These are phyloP conservation scores for Alcedo quadribrachys DNA, from an alignment of 2,797 vertebrate genomes.

Conservation along the genomic window DNA sequence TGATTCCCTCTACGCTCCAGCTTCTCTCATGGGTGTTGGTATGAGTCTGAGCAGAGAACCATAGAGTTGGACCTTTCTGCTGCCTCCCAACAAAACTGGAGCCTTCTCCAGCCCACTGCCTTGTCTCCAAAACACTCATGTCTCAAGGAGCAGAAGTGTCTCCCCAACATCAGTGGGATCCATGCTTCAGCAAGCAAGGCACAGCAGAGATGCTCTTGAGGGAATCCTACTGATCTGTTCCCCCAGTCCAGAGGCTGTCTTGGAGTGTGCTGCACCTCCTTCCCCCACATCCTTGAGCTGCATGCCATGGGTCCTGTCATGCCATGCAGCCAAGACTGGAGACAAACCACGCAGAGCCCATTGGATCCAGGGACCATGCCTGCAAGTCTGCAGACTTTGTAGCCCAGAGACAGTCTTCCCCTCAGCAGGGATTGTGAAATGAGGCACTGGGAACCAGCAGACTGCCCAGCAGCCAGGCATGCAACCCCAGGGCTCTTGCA, in stretches of 20 bases:
- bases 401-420: not conserved
- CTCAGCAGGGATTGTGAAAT: not conserved
- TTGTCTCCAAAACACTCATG: not conserved
- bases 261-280: not conserved
- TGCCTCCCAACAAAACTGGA: not conserved
- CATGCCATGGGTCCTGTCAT: not conserved
- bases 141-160: not conserved
- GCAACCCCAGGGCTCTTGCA: not conserved
- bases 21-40: not conserved
- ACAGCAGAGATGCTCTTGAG: rapidly evolving
- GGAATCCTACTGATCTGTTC: not conserved
- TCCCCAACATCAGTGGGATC: not conserved
- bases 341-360: not conserved
- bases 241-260: not conserved
- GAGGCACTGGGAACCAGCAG: not conserved
- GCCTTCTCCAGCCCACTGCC: not conserved
- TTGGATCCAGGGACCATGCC: not conserved
- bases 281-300: not conserved
- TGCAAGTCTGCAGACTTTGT: not conserved
- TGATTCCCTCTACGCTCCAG: not conserved
- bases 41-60: not conserved
- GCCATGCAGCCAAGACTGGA: not conserved
- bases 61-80: not conserved
- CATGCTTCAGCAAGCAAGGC: rapidly evolving
- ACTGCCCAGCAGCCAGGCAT: not conserved